A percentile compares a stretch with the other conserved stretches of the same genome.
These are phyloP conservation scores for Philopedon plagiatum DNA, from an alignment of 2,888 invertebrate species.

Conservation along the genomic window DNA sequence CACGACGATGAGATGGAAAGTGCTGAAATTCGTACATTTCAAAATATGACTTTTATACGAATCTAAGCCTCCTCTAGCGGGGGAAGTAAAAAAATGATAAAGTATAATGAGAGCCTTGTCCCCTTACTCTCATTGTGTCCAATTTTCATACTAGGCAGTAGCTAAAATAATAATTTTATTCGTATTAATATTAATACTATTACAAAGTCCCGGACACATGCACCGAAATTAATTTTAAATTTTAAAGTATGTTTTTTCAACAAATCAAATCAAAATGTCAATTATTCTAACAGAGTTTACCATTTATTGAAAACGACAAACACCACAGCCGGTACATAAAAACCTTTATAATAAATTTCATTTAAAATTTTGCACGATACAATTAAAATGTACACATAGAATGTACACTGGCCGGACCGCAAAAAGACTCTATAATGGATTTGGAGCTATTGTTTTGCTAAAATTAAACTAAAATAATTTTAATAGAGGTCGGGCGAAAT, in stretches of 20 bases:
- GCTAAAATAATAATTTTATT: no score
- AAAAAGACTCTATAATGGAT: not conserved
- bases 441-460: not conserved
- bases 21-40: no score
- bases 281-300: not conserved
- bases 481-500: no score
- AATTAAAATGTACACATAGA: not conserved
- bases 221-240: not conserved
- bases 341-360: not conserved
- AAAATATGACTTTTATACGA: no score
- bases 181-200: no score
- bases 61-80: no score
- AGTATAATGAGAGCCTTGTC: no score
- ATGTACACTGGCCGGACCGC: not conserved
- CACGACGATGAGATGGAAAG: no score
- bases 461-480: not conserved
- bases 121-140: no score
- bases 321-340: not conserved
- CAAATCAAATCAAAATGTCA: constrained; percentile 5
- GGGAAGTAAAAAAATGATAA: no score
- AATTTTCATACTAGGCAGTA: no score
- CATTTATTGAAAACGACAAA: not conserved
- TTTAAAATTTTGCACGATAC: not conserved
- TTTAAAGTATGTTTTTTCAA: not conserved
- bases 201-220: not conserved